A percentile compares a stretch with the other conserved stretches of the same genome.
phyloP scores from a whole-genome alignment of 2,888 invertebrate species.

The Caenorhabditis sp. region DNA sequence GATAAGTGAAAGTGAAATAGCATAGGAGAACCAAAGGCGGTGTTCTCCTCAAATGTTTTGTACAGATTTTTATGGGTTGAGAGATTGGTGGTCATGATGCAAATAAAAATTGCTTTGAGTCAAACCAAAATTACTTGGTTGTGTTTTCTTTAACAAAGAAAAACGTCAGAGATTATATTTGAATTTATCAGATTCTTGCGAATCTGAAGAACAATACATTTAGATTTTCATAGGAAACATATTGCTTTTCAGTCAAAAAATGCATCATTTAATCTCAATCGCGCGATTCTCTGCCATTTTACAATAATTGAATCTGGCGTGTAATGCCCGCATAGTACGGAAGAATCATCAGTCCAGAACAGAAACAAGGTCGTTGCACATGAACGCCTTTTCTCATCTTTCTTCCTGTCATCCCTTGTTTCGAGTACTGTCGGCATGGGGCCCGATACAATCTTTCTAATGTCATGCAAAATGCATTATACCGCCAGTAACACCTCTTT shows the following conservation, averaged over 20 bases:
- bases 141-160: too few relatives aligned
- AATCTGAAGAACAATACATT: too few relatives aligned
- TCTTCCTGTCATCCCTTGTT: conserved; percentile 18
- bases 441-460: conserved; percentile 56
- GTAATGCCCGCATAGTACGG: conserved; percentile 23
- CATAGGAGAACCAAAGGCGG: not conserved
- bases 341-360: conserved; percentile 53
- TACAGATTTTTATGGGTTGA: not conserved
- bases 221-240: too few relatives aligned
- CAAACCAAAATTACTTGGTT: too few relatives aligned
- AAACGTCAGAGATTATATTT: too few relatives aligned
- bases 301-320: conserved; percentile 50
- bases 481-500: conserved; percentile 30
- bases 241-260: too few relatives aligned
- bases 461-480: conserved; percentile 38
- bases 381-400: conserved; percentile 29
- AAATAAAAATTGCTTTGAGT: too few relatives aligned
- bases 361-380: conserved; percentile 63
- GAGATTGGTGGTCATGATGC: too few relatives aligned
- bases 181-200: too few relatives aligned
- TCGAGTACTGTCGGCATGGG: conserved; percentile 21
- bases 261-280: not conserved
- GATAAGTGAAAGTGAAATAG: conserved; percentile 13
- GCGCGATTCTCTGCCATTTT: conserved; percentile 4
- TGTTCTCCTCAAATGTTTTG: conserved; percentile 16